These are phyloP conservation scores for Atractosteus spatula DNA, from an alignment of 2,113 vertebrate species.

Conservation along the genomic window DNA sequence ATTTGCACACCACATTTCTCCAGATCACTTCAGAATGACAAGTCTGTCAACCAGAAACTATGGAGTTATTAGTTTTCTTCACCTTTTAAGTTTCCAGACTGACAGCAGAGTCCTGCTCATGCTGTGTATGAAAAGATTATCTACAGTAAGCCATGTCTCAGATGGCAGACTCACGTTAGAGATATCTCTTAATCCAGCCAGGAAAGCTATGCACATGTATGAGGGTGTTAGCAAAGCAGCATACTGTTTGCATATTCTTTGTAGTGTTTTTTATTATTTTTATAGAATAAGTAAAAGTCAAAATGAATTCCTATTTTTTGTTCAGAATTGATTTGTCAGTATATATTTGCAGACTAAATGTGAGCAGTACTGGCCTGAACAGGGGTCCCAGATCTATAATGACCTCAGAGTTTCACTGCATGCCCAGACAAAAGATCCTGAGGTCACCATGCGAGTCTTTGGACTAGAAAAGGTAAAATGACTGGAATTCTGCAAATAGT, in stretches of 20 bases:
- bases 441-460: constrained; percentile 40
- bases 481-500: neutral
- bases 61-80: no score
- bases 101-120: no score
- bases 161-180: no score
- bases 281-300: no score
- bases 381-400: constrained; percentile 26
- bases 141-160: no score
- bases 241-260: no score
- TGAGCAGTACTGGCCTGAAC: constrained; percentile 51
- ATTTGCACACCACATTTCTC: constrained; percentile 33
- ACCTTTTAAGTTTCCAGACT: no score
- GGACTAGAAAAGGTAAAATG: constrained; percentile 46
- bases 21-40: neutral
- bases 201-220: no score
- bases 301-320: neutral
- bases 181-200: no score
- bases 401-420: constrained; percentile 39
- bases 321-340: neutral
- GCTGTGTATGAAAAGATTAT: no score
- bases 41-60: neutral
- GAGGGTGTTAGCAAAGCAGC: no score
- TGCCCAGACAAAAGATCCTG: constrained; percentile 25
- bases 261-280: no score
- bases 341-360: constrained; percentile 44